Evolutionary conservation across 2,888 invertebrate genomes (phyloP).

Genomic region (Drosophila mettleri): DNA sequence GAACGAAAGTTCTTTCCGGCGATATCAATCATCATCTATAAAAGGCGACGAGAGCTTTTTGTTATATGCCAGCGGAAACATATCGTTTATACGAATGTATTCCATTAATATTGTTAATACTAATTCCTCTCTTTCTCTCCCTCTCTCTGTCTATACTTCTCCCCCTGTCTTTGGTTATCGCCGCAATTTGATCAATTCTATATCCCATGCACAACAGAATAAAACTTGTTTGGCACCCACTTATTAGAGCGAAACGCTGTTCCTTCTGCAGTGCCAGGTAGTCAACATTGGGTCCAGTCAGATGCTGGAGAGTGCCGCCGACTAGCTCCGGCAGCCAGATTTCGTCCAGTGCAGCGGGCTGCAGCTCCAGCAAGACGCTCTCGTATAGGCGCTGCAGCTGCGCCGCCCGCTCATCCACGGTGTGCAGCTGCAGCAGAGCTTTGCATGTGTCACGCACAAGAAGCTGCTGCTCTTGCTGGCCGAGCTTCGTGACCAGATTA

Average conservation of each 20-base stretch:
- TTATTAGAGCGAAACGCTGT: slow-evolving; percentile 84
- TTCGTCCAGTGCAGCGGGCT: slow-evolving; percentile 77
- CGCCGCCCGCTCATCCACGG: slow-evolving; percentile 53
- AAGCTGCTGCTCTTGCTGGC: slow-evolving; percentile 86
- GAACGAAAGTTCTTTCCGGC: no score
- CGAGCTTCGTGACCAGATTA: slow-evolving; percentile 87
- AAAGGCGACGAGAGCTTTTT: no score
- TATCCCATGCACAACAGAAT: not conserved
- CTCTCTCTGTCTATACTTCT: no score
- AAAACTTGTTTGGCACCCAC: slow-evolving; percentile 65
- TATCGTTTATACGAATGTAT: no score
- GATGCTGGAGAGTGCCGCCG: slow-evolving; percentile 64
- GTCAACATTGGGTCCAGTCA: slow-evolving; percentile 83
- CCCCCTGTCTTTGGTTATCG: no score
- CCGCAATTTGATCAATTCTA: not conserved
- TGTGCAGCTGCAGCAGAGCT: slow-evolving; percentile 85
- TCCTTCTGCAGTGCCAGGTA: slow-evolving; percentile 82
- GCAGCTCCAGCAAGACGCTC: slow-evolving; percentile 70
- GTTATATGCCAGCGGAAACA: no score
- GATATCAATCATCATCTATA: no score
- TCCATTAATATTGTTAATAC: no score
- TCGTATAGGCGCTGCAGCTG: slow-evolving; percentile 82
- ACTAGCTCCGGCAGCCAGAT: slow-evolving; percentile 84
- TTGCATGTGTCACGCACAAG: slow-evolving; percentile 87
- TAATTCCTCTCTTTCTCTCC: no score